Evolutionary conservation across 2,797 vertebrate species (phyloP), one percentile per base, ranked within the genome.

Genomic region (Pangasius sanitwongsei): DNA sequence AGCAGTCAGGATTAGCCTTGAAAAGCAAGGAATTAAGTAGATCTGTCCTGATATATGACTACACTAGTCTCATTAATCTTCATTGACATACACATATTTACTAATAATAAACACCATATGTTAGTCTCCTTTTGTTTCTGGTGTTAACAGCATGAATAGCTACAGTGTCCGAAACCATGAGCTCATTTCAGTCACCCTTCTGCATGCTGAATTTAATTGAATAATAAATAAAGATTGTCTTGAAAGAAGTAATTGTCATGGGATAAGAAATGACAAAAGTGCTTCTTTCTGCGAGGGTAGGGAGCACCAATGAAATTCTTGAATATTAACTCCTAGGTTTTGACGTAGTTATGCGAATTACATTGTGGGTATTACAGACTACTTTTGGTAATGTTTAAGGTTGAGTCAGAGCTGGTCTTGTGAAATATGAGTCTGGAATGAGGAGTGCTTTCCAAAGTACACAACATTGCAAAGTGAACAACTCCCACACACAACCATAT

Each of bases 101-200:
- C 61, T 77, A 75, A 88, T 90, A 82, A 34, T 65, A 80, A 86
- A 77, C 41, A 48, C 50, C 6, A 48, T 57, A n/a, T 53, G 61
- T 83, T 83, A 65, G 25, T 1, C 8, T 59, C 7, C 50, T 87
- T 59, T 55, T 82, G 53, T 84, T 23, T 61, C 65, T 72, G 55
- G 59, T 48, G 31, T 57, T 25, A 61, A 55, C 44, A 59, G 83
- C 20, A 57, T 91, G 89, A 92, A 92, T 87, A 83, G 83, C 63
- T 53, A 67, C 74, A 89, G 87, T 91, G 91, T 92, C 86, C 78
- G 67, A 50, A 50, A 53, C 55, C 37, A 57, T 15, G 81, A 85
- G 72, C 50, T 34, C 31, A 37, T 59, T 69, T 37, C 37, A 25
- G 34, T 74, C 8, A 4, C 28, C 77, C 78, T 84, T 84, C 80